Evolutionary conservation across 2,888 invertebrate species (phyloP), one percentile per base, ranked within the genome.

Genomic region (Agrotis ipsilon): DNA sequence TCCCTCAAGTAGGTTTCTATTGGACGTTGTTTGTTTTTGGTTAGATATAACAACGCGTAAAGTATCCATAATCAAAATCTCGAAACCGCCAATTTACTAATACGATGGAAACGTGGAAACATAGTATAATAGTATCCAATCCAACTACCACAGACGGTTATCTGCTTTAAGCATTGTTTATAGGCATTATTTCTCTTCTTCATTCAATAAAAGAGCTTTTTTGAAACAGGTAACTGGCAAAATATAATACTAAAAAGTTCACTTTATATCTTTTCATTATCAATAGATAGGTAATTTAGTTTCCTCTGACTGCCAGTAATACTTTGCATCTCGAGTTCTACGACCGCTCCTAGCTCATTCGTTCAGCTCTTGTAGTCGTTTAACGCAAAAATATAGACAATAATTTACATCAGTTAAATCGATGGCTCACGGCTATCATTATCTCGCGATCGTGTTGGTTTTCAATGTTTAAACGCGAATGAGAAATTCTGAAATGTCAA

Each of bases 401-500:
- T 86, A 81, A 72, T 84, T 74, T 67, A 78, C 76, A 69, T 75
- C 68, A 68, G 52, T 68, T 75, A 73, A 54, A 84, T 64, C 74
- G 68, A 73, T 75, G 71, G 54, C 69, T 77, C 74, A 66, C 63
- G 72, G 72, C 57, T 70, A 81, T 81, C 63, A 78, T 77, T 83
- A 85, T 71, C 86, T 78, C 62, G 64, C 51, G 82, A 83, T 81
- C 81, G 62, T 67, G 72, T 62, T 65, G 65, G 60, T 77, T 73
- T 73, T 64, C 69, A 75, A 68, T 79, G 71, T 82, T 73, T 63
- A 69, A 68, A 83, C 45, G 63, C 60, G 68, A 78, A 75, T 78
- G 80, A 82, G 80, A 75, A 80, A 85, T 85, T 80, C 81, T 73
- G 78, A 86, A 82, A 84, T 81, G 75, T 79, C 78, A 76, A 74